phyloP scores from a whole-genome alignment of 2,113 vertebrate species.

The Myotis lucifugus region DNA sequence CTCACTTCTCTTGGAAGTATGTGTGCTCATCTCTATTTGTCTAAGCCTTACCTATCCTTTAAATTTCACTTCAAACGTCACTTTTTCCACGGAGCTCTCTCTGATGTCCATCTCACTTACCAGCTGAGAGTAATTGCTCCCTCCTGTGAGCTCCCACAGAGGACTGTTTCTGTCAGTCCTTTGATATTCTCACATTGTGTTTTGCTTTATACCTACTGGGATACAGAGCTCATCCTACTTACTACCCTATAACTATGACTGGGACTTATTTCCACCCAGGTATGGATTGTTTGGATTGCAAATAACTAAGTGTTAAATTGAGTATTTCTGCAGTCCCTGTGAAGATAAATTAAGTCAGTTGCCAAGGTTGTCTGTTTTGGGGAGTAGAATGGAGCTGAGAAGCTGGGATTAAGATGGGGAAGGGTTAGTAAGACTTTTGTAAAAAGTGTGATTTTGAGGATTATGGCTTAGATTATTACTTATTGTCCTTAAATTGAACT shows the following conservation, averaged over 20 bases:
- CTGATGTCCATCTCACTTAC: background rate
- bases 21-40: background rate
- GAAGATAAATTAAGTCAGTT: background rate
- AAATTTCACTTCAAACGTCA: background rate
- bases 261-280: background rate
- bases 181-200: background rate
- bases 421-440: background rate
- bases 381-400: background rate
- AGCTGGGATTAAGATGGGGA: background rate
- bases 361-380: background rate
- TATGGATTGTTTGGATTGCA: background rate
- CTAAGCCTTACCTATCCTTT: background rate
- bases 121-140: background rate
- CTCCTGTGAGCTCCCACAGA: background rate
- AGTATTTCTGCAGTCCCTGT: background rate
- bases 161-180: background rate
- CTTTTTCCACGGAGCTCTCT: background rate
- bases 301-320: background rate
- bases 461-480: background rate
- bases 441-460: background rate
- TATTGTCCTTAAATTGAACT: background rate
- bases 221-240: background rate
- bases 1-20: slow-evolving; percentile 14
- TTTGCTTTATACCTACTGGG: background rate
- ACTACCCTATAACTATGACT: background rate